These are phyloP conservation scores for Zapus hudsonius DNA, from an alignment of 2,113 vertebrate genomes.

Conservation along the genomic window DNA sequence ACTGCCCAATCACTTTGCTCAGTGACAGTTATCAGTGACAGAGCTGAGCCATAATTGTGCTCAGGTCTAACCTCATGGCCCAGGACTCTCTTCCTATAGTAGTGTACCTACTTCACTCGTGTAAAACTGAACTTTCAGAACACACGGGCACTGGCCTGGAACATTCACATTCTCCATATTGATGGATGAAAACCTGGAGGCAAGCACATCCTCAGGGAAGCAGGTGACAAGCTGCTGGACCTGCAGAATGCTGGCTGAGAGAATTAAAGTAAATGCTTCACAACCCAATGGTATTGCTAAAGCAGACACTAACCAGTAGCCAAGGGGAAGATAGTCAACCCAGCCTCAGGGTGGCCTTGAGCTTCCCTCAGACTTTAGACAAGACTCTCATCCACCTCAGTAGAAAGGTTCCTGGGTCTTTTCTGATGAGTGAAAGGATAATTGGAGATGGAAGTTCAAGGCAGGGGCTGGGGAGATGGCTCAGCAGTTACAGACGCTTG, in stretches of 20 bases:
- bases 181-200: background rate
- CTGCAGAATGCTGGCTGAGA: background rate
- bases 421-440: background rate
- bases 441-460: background rate
- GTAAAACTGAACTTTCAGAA: constrained; percentile 26
- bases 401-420: background rate
- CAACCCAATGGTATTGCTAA: constrained; percentile 23
- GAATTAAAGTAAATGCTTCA: background rate
- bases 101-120: background rate
- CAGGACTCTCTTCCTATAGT: background rate
- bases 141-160: background rate
- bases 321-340: background rate
- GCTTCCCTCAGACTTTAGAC: background rate
- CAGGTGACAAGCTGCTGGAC: background rate
- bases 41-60: background rate
- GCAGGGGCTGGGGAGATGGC: background rate
- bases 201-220: background rate
- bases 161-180: background rate
- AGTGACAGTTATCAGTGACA: background rate
- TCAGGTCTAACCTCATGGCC: background rate
- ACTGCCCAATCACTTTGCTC: background rate
- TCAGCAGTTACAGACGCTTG: too few relatives aligned
- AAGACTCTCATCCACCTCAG: background rate
- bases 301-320: constrained; percentile 30
- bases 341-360: background rate